phyloP scores from a whole-genome alignment of 2,113 vertebrate species.

The Motacilla alba region DNA sequence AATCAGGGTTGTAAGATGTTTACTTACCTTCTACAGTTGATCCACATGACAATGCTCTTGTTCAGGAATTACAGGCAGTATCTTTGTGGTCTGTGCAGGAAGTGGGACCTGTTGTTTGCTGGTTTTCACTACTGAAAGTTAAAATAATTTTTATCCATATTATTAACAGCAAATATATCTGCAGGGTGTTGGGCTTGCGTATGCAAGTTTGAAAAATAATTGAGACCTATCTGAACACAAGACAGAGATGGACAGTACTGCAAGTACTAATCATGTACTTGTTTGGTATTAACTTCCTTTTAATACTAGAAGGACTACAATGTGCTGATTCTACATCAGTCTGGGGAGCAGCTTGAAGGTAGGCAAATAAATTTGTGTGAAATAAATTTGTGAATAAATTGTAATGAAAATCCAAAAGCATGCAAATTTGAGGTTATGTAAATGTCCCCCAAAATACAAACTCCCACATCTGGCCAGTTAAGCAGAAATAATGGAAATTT shows the following conservation, averaged over 20 bases:
- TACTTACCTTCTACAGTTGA: background rate
- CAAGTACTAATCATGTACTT: background rate
- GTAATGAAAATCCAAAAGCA: background rate
- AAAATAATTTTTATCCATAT: background rate
- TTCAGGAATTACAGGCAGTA: conserved; percentile 57
- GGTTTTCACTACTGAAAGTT: background rate
- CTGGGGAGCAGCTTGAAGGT: background rate
- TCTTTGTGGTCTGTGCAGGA: background rate
- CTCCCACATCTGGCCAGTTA: background rate
- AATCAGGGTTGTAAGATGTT: background rate
- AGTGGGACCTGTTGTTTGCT: background rate
- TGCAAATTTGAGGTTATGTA: background rate
- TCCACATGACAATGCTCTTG: background rate
- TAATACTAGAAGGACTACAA: background rate
- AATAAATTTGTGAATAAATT: background rate
- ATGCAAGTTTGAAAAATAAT: background rate
- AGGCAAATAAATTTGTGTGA: background rate
- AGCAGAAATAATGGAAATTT: background rate
- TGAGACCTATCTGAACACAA: background rate
- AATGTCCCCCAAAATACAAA: background rate
- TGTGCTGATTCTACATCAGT: background rate
- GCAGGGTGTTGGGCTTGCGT: background rate
- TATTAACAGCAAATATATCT: background rate
- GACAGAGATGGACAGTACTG: background rate
- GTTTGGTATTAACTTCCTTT: background rate